Base-by-base conservation (phyloP, 2,113 vertebrate species). In the Menura novaehollandiae region DNA sequence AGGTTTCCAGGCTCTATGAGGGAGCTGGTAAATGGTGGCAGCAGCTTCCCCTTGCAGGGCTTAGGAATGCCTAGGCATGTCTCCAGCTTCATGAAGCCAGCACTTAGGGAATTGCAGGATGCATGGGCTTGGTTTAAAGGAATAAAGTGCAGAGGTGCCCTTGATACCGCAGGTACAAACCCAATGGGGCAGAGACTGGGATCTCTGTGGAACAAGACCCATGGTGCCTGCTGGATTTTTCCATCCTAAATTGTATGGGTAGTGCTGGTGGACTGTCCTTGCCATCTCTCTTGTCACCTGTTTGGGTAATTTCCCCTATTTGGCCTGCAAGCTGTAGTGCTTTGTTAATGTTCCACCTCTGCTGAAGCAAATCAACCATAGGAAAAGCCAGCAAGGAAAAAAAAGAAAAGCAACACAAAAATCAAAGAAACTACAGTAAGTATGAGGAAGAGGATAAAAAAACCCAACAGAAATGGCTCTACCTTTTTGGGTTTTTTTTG, bases 81-180 rank as follows among this genome's bases (percentile, higher is more conserved):
- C 43, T 88, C 55, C n/a, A 28, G 37, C 28, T 46, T 58, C 43
- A 18, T 22, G 15, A 46, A 64, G 5, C 32, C 19, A 9, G 19
- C 13, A 43, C 9, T 1, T 28, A 1, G 1, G 1, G 33, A 59
- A 15, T 11, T 3, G 2, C 2, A 11, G 27, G 3, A 2, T 10
- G 27, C 39, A 18, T 8, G 13, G 64, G 27, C 7, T 63, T 35
- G 30, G 51, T 12, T 60, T 58, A 33, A 71, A 47, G 21, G 24
- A 26, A 37, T 24, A 4, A 46, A 52, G 0, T 28, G 32, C 47
- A 6, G 66, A n/a, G 27, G 5, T 26, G 4, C 2, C 2, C 52
- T 46, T 5, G 26, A 6, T 62, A n/a, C 26, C 21, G 30, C 2
- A 11, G 37, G 46, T 23, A 3, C 41, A 6, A 3, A 17, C 9